These are phyloP conservation scores for Erpobdella octoculata DNA, from an alignment of 2,888 invertebrate species.

Conservation along the genomic window DNA sequence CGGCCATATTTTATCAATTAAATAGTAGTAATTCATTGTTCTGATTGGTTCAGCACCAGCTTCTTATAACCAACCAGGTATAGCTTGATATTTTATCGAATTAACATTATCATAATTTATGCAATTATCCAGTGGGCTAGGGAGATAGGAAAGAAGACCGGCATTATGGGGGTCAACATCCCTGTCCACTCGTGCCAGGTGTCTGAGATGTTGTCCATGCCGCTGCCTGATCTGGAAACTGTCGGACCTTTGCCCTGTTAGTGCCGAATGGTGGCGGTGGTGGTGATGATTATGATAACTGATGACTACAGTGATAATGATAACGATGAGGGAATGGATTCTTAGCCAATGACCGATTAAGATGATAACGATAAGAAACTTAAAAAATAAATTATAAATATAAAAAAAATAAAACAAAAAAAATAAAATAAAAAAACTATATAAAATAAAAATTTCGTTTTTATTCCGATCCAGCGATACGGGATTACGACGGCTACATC, in stretches of 20 bases:
- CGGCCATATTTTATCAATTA: no score
- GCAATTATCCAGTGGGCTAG: slow-evolving; percentile 65
- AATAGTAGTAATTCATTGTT: no score
- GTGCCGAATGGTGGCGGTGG: neutral
- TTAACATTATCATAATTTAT: slow-evolving; percentile 7
- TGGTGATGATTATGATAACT: neutral
- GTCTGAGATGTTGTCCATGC: slow-evolving; percentile 81
- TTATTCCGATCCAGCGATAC: slow-evolving; percentile 50
- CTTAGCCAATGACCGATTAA: neutral
- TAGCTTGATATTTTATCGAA: no score
- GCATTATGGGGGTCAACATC: slow-evolving; percentile 70
- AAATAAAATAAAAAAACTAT: no score
- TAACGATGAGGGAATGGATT: neutral
- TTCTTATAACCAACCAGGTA: no score
- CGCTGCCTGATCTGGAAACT: slow-evolving; percentile 48
- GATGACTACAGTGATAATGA: neutral
- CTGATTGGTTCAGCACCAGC: no score
- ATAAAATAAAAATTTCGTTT: neutral
- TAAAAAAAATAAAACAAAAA: no score
- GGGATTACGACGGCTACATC: slow-evolving; percentile 63
- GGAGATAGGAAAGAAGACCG: slow-evolving; percentile 74
- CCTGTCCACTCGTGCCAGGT: slow-evolving; percentile 89
- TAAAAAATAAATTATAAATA: no score
- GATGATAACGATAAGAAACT: neutral
- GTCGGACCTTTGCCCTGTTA: slow-evolving; percentile 11